Percentiles rank a stretch among this genome's conserved stretches.
Conservation (phyloP, 1,140 invertebrate species). For the Macrotrachela quadricornifera region DNA sequence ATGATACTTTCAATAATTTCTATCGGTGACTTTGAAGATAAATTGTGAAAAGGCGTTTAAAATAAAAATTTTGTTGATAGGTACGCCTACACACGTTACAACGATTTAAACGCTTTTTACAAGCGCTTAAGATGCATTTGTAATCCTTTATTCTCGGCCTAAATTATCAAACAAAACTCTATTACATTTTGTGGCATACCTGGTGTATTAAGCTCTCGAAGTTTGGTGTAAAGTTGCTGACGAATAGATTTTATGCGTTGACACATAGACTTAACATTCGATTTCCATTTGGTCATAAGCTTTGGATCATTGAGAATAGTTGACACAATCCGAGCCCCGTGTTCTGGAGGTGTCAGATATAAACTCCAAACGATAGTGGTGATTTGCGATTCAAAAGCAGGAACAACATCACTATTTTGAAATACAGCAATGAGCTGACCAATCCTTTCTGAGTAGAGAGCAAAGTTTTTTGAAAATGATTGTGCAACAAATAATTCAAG, state of each 20-base stretch:
- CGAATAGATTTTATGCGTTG: conserved; percentile 73
- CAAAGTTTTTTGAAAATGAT: conserved; percentile 98
- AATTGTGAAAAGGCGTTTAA: too few relatives aligned
- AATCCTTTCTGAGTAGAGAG: conserved; percentile 77
- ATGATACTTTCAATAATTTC: too few relatives aligned
- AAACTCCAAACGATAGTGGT: conserved; percentile 52
- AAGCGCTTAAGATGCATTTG: too few relatives aligned
- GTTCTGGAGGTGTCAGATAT: conserved; percentile 45
- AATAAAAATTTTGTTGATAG: too few relatives aligned
- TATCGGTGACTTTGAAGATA: too few relatives aligned
- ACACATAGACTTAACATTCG: conserved; percentile 64
- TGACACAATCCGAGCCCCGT: conserved; percentile 66
- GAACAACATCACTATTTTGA: conserved; percentile 38
- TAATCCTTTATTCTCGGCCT: too few relatives aligned
- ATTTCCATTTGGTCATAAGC: conserved; percentile 61
- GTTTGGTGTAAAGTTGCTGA: conserved; percentile 46
- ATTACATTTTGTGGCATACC: too few relatives aligned
- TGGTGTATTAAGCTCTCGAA: conserved; percentile 54
- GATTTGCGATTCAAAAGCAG: conserved; percentile 54
- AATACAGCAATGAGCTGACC: conserved; percentile 68
- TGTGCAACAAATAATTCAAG: conserved; percentile 65
- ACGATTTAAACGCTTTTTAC: too few relatives aligned
- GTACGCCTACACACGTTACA: too few relatives aligned
- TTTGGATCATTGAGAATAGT: conserved; percentile 54
- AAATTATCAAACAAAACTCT: too few relatives aligned